Evolutionary conservation across 2,888 invertebrate genomes (phyloP), one percentile per base, ranked within the genome.

Genomic region (Gerris lacustris): DNA sequence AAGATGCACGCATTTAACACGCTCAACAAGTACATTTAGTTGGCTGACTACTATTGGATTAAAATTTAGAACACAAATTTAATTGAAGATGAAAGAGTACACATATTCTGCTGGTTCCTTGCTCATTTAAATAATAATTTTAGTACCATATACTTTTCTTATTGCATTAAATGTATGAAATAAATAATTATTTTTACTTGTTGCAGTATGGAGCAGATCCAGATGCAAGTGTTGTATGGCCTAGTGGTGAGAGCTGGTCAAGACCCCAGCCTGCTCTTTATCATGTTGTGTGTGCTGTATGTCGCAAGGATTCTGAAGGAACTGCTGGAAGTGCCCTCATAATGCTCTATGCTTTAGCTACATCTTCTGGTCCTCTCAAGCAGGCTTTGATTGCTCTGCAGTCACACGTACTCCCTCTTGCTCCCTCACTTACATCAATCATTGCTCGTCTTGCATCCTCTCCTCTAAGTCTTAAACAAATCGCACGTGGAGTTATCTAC

Each of bases 381-480:
- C 85, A 86, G 78, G 89, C 89, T 79, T 82, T 91, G 71, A 86
- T 86, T 78, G 77, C 79, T 63, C 84, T 88, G 77, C 86, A 83
- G 78, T 83, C 83, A 78, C 86, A 84, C 79, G 85, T 84, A 81
- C 85, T 86, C 74, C 86, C 86, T 67, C 85, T 83, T 72, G 83
- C 84, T 79, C 86, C 86, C 18, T 85, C 85, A 75, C 82, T 88
- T 66, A 85, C 86, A 73, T 82, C 83, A 73, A 80, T 88, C 47
- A 84, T 89, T 74, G 84, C 86, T 75, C 83, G 85, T 69, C 80
- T 90, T 75, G 86, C 86, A 76, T 86, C 86, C 62, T 82, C 84
- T 73, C 90, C 90, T 9, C 82, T 89, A 66, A 86, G 85, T 73
- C 82, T 91, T n/a, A 88, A 89, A 78, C 89, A 90, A 80, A 85